Base-by-base conservation (phyloP, 2,113 vertebrate species). In the Jacana jacana region DNA sequence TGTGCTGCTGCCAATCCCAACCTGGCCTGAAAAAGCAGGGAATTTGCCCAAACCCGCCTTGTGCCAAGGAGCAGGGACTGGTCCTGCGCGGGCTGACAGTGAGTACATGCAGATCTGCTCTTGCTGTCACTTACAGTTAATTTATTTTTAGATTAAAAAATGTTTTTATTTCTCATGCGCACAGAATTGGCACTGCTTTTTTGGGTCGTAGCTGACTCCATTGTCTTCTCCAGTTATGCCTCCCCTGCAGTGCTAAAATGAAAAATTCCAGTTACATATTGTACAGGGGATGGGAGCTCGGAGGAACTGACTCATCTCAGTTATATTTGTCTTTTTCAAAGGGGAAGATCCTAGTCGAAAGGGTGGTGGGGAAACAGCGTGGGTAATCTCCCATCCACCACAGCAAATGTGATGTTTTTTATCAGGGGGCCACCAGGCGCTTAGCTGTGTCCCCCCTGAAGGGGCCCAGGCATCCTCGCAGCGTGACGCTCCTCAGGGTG, bases 301-400 rank as follows among this genome's bases (percentile, higher is more conserved):
- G 95, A 94, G 96, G 92, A 96, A 96, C 90, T 94, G 96, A 97
- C 92, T 95, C 96, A 95, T 93, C 95, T 42, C 4, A 3, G 84
- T 61, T 57, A 49, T 87, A 87, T 89, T 85, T 75, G 81, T 83
- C 73, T 52, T 73, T 81, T 89, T 79, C 78, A 19, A 65, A 88
- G 65, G 90, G 90, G 91, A 92, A 87, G 92, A 23, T 49, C 46
- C 86, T 19, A 66, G 27, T 20, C 2, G 35, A 40, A 40, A 80
- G 86, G 68, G 52, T 7, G 24, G 31, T 1, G 69, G 76, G 87
- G 75, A n/a, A 82, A 5, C 49, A 61, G 80, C 66, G 3, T 3
- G 15, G 2, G 11, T 82, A 37, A 63, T 49, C 83, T 69, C 37
- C 54, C 49, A 23, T 8, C n/a, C 87, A 12, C 60, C 1, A 0